Base-by-base conservation (phyloP, 2,888 invertebrate genomes). In the Drosophila nigricruria region DNA sequence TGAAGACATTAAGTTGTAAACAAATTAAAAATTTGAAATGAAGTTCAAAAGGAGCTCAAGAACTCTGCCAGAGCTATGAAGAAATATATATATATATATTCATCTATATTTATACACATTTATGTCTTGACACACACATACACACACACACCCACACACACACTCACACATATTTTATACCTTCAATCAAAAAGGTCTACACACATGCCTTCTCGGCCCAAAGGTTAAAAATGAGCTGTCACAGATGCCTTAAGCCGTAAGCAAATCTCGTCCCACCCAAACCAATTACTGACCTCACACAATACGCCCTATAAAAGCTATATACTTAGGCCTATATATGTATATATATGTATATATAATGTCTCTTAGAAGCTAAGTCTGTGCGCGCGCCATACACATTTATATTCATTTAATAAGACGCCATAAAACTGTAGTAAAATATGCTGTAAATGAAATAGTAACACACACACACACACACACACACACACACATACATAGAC, bases 401-500 rank as follows among this genome's bases (percentile, higher is more conserved):
- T 89, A 90, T 90, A 81, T 83, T 81, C 79, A 74, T 81, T 88
- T 88, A 88, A 90, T 88, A 88, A 88, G 91, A 90, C 70, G 61
- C 89, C 88, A 90, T 90, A 88, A 90, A 88, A 88, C 83, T 86
- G 86, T 90, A 88, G 90, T 81, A 90, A 88, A 84, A 84, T 49
- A 49, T 81, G 85, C 82, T 79, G 88, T 84, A 87, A 87, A 89
- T 87, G 89, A 90, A 87, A 89, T 88, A 89, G 88, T 83, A 75
- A 59, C 69, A 65, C 53, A 70, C 63, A 70, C 57, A 73, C 25
- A 40, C 45, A 65, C 38, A 57, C 42, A 53, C 52, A 59, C 40
- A 63, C 54, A n/a, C 40, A 47, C 50, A 58, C 40, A 59, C 58
- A 38, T 5, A 56, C 18, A 47, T 16, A 25, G 16, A 45, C 45